Base-by-base conservation (phyloP, 2,113 vertebrate species). In the Poeciliopsis prolifica region DNA sequence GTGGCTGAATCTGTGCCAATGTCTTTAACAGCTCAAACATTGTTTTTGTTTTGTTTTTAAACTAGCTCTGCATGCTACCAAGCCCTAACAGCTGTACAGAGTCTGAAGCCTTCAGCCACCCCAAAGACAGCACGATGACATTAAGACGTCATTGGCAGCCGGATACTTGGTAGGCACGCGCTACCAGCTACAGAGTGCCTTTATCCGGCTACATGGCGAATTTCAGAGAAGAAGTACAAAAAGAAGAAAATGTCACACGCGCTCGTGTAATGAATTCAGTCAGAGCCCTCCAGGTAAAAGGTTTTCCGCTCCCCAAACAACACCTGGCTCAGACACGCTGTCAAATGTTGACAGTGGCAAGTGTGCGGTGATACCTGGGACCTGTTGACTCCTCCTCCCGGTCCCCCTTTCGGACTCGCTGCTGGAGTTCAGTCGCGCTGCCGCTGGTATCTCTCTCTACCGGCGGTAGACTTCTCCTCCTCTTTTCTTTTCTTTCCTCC, bases 371-470 rank as follows among this genome's bases (percentile, higher is more conserved):
- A 69, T 95, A 95, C 94, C 94, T 95, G 92, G 69, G 85, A 94
- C 94, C 93, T 95, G 94, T 93, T 95, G 94, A 91, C 94, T 95
- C 95, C 94, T 92, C 94, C 94, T 92, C 88, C 90, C 66, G 87
- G 68, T 86, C 75, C 84, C 70, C 75, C 24, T 58, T 22, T 76
- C 80, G 48, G 78, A 66, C 72, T 74, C 14, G 81, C 78, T 64
- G 70, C 73, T 84, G 76, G 87, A 91, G 88, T 93, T 92, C 37
- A 70, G 77, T 73, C 85, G 83, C 79, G 83, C 80, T 77, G 80
- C 74, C 80, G 51, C 24, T 58, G 51, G 82, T 80, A 51, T 80
- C 66, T 85, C 80, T 87, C 80, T 87, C 78, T 73, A 75, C 77
- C 70, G 70, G 68, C 54, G 75, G 15, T 65, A 37, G 51, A 86